These are phyloP conservation scores for Patella ulyssiponensis DNA, from an alignment of 2,888 invertebrate species.

Conservation along the genomic window DNA sequence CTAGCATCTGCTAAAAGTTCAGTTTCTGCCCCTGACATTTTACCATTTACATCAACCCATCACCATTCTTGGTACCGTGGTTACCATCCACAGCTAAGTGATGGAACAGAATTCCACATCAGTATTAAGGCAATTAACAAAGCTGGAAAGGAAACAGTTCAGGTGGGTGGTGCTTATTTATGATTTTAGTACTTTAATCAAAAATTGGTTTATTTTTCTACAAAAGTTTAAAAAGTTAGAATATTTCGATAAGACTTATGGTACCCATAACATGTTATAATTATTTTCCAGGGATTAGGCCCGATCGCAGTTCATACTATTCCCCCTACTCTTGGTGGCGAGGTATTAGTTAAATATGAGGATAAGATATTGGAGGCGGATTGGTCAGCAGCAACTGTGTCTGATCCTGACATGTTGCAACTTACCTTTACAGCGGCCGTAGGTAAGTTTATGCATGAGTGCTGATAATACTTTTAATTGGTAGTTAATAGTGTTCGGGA, in stretches of 20 bases:
- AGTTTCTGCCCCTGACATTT: slow-evolving; percentile 38
- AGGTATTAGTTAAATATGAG: slow-evolving; percentile 19
- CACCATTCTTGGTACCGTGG: slow-evolving; percentile 43
- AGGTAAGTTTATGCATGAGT: slow-evolving; percentile 30
- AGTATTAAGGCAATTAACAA: slow-evolving; percentile 49
- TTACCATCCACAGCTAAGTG: slow-evolving; percentile 45
- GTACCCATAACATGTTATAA: background rate
- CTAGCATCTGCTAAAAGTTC: slow-evolving; percentile 28
- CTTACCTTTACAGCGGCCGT: slow-evolving; percentile 38
- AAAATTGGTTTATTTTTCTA: background rate
- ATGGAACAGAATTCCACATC: slow-evolving; percentile 49
- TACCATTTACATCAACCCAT: slow-evolving; percentile 42
- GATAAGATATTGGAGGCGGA: slow-evolving; percentile 34
- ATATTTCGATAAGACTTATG: background rate
- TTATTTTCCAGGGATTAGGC: slow-evolving; percentile 35
- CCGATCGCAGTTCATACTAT: slow-evolving; percentile 37
- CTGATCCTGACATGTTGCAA: slow-evolving; percentile 40
- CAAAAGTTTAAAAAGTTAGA: background rate
- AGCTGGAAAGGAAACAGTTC: slow-evolving; percentile 34
- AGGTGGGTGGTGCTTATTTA: slow-evolving; percentile 25
- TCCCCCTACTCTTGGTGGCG: slow-evolving; percentile 32
- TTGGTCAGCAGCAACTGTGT: slow-evolving; percentile 41
- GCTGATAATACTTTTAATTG: too few species aligned
- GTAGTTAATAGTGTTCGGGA: too few species aligned
- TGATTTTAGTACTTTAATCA: background rate